Evolutionary conservation across 1,140 invertebrate genomes (phyloP).

Genomic region (Drosophila littoralis): DNA sequence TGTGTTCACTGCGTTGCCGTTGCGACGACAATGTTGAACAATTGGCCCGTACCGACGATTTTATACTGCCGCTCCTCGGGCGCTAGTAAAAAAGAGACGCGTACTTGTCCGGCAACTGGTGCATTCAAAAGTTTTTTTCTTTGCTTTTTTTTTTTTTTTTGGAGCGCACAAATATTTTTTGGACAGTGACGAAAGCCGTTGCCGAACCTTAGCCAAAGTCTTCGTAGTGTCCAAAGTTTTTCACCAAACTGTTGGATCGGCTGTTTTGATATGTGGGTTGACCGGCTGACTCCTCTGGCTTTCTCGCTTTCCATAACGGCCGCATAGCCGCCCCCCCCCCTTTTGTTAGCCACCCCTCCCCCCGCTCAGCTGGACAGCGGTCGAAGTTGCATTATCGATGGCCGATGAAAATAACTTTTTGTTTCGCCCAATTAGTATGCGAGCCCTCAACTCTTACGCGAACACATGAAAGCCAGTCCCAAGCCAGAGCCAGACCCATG

Average conservation of each 20-base stretch:
- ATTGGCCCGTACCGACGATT: slow-evolving; percentile 74
- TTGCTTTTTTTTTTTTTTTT: slow-evolving; percentile 7
- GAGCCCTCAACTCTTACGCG: slow-evolving; percentile 68
- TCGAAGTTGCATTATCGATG: slow-evolving; percentile 74
- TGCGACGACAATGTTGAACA: slow-evolving; percentile 83
- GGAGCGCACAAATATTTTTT: slow-evolving; percentile 65
- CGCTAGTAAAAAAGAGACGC: slow-evolving; percentile 13
- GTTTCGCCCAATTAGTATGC: slow-evolving; percentile 69
- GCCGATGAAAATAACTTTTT: slow-evolving; percentile 74
- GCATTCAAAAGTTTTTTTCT: slow-evolving; percentile 39
- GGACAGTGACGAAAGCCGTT: slow-evolving; percentile 73
- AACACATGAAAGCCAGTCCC: slow-evolving; percentile 70
- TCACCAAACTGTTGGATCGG: slow-evolving; percentile 65
- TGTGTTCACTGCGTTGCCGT: slow-evolving; percentile 77
- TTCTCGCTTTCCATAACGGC: slow-evolving; percentile 79
- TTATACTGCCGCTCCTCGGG: slow-evolving; percentile 83
- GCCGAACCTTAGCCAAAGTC: slow-evolving; percentile 55
- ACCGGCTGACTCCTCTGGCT: slow-evolving; percentile 37
- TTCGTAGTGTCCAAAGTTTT: slow-evolving; percentile 72
- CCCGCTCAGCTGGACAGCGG: slow-evolving; percentile 13
- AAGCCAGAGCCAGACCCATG: slow-evolving; percentile 12
- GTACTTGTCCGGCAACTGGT: slow-evolving; percentile 8
- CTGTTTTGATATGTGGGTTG: slow-evolving; percentile 70
- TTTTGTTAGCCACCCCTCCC: neutral
- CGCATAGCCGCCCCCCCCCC: slow-evolving; percentile 9